Evolutionary conservation across 2,888 invertebrate genomes (phyloP), one percentile per base, ranked within the genome.

Genomic region (Choreutis nemorana): DNA sequence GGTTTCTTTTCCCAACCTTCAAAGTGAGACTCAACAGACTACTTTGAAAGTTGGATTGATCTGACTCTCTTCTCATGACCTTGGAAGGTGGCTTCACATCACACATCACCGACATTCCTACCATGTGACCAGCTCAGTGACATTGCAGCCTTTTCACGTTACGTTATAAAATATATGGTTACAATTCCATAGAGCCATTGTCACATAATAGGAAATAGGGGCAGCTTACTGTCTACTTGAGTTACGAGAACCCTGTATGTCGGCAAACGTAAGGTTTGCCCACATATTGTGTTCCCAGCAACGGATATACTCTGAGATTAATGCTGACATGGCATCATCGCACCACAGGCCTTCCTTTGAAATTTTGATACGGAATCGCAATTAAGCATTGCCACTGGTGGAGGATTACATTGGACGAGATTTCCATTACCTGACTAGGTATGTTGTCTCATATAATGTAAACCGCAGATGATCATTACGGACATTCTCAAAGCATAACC

Each of bases 211-310:
- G 67, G 55, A 63, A 58, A 53, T 37, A 35, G 51, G 60, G 49
- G 55, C 51, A 64, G 68, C 66, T 59, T 58, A 62, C 50, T 55
- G 53, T 55, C 55, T 65, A 68, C 55, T 58, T 58, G 58, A 66
- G 71, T 71, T 67, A 64, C 66, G 73, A 77, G 77, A 73, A 73
- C 54, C 49, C 58, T 40, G 45, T 67, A 75, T 67, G 70, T 45
- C 49, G 55, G 64, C 57, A 75, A 58, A 53, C 41, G 8, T 8
- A 14, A 2, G 31, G 51, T 51, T 67, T 61, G 50, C 56, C 58
- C 54, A 41, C 72, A 73, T 67, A 73, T 59, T 49, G 58, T 45
- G 48, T 67, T 71, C 78, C 71, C 77, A 59, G 55, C 47, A 48
- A 35, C 39, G 47, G 58, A 49, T 65, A 59, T 56, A 50, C 70